phyloP scores from a whole-genome alignment of 2,113 vertebrate species.

The Eulemur rufifrons region DNA sequence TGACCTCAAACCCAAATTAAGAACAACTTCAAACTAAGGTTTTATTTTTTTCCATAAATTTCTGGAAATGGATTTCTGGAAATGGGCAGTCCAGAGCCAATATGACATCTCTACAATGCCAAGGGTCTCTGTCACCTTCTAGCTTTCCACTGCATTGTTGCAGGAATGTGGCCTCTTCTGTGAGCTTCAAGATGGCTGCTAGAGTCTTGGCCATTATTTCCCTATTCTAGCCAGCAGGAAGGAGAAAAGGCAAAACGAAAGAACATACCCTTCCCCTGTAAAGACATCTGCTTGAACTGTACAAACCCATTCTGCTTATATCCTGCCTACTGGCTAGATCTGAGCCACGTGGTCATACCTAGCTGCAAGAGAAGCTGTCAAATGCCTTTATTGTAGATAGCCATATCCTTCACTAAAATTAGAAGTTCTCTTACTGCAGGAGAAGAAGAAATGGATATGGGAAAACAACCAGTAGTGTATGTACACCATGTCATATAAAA shows the following conservation, averaged over 20 bases:
- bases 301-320: not conserved
- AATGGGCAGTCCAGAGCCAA: not conserved
- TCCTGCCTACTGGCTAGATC: not conserved
- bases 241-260: not conserved
- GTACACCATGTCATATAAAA: not conserved
- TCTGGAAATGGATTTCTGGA: not conserved
- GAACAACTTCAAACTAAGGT: not conserved
- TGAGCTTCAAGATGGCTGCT: not conserved
- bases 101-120: not conserved
- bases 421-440: not conserved
- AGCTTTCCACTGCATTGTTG: not conserved
- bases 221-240: not conserved
- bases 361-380: not conserved
- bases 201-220: not conserved
- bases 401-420: not conserved
- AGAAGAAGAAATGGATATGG: not conserved
- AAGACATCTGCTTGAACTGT: not conserved
- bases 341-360: not conserved
- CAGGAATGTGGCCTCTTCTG: not conserved
- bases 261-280: not conserved
- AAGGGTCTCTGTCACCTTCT: not conserved
- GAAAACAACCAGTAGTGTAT: not conserved
- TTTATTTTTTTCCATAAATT: constrained; percentile 16
- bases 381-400: not conserved
- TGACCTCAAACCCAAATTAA: constrained; percentile 3